A percentile compares a stretch with the other conserved stretches of the same genome.
phyloP scores from a whole-genome alignment of 2,888 invertebrate genomes.

The Pomacea canaliculata region DNA sequence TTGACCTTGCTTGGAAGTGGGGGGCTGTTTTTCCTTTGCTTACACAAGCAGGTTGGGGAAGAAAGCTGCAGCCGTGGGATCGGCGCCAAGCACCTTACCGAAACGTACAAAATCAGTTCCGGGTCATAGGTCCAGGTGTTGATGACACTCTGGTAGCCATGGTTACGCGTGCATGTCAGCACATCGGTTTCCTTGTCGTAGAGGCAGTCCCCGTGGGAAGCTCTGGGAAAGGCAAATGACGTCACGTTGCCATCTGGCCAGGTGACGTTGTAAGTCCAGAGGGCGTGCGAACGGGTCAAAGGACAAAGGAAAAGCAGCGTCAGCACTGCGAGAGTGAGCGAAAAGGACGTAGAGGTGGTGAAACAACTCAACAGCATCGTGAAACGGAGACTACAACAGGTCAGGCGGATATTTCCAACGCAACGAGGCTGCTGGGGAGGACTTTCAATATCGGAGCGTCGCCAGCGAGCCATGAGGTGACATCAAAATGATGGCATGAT shows the following conservation, averaged over 20 bases:
- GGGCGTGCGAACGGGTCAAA: not conserved
- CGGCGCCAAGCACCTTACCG: slow-evolving; percentile 22
- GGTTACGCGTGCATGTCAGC: slow-evolving; percentile 29
- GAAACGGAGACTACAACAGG: no score
- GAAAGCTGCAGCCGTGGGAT: not conserved
- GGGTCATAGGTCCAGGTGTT: slow-evolving; percentile 23
- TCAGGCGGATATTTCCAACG: no score
- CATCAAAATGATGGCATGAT: no score
- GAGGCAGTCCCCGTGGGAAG: slow-evolving; percentile 26
- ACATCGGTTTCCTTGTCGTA: slow-evolving; percentile 17
- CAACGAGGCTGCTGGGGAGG: no score
- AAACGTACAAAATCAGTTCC: slow-evolving; percentile 23
- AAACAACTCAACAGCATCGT: not conserved
- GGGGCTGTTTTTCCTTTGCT: not conserved
- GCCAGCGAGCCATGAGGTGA: no score
- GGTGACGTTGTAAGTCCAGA: slow-evolving; percentile 19
- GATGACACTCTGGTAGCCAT: slow-evolving; percentile 25
- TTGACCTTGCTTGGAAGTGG: not conserved
- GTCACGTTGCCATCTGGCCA: slow-evolving; percentile 21
- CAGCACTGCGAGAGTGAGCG: not conserved
- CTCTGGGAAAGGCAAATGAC: slow-evolving; percentile 23
- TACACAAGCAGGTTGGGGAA: slow-evolving; percentile 16
- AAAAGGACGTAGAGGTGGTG: no score
- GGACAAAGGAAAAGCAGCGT: not conserved
- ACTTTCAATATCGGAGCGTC: no score